Evolutionary conservation across 2,888 invertebrate species (phyloP).

Genomic region (Eupithecia abbreviata): DNA sequence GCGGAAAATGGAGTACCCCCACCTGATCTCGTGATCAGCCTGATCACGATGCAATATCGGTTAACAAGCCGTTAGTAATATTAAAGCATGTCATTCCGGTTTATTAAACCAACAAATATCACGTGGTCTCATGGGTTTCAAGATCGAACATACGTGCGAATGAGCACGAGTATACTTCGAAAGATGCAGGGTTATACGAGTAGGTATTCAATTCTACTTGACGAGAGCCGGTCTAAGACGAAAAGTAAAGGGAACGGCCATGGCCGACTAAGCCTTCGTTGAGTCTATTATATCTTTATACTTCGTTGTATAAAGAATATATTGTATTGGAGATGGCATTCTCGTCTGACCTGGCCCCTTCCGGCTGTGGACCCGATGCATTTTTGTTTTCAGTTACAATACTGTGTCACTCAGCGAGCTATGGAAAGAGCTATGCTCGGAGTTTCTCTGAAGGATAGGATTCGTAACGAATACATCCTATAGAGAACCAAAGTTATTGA

Average conservation of each 20-base stretch:
- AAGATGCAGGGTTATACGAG: background rate
- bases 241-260: conserved; percentile 7
- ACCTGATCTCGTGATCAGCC: no score
- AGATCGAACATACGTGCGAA: background rate
- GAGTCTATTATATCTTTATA: background rate
- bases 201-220: background rate
- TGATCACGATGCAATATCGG: no score
- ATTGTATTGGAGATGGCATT: no score
- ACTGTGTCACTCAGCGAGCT: no score
- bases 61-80: background rate
- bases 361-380: no score
- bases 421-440: no score
- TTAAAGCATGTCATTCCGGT: background rate
- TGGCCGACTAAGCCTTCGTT: background rate
- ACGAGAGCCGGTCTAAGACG: background rate
- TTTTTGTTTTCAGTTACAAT: no score
- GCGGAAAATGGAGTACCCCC: no score
- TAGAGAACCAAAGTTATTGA: no score
- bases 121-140: background rate
- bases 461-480: no score
- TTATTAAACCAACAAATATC: background rate
- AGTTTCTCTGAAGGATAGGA: no score
- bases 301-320: background rate
- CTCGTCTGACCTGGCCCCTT: no score
- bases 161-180: background rate